phyloP scores from a whole-genome alignment of 2,888 invertebrate species.

The Crematogaster levior region DNA sequence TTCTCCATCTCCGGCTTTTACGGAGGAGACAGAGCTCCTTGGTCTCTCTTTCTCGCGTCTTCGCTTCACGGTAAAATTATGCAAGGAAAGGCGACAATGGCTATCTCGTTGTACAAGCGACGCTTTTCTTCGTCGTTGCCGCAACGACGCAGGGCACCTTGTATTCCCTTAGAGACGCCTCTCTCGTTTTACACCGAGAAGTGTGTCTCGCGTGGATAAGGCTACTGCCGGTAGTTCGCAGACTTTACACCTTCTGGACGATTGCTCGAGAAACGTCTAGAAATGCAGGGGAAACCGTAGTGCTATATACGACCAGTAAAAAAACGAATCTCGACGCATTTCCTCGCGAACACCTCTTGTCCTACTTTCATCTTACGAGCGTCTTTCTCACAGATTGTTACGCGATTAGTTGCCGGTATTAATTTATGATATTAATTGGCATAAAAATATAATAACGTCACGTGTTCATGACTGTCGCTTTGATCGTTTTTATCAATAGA shows the following conservation, averaged over 20 bases:
- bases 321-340: conserved; percentile 26
- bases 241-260: conserved; percentile 52
- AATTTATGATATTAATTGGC: too few relatives aligned
- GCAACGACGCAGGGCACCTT: conserved; percentile 18
- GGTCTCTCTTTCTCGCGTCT: conserved; percentile 36
- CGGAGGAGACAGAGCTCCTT: not conserved
- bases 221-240: conserved; percentile 23
- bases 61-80: conserved; percentile 78
- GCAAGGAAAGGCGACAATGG: conserved; percentile 80
- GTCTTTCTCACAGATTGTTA: not conserved
- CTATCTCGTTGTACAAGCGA: conserved; percentile 70
- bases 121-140: conserved; percentile 58
- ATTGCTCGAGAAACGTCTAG: conserved; percentile 54
- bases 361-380: conserved; percentile 3
- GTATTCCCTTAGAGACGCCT: conserved; percentile 48
- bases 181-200: conserved; percentile 46
- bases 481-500: not conserved
- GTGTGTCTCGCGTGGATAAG: conserved; percentile 61
- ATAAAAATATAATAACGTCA: too few relatives aligned
- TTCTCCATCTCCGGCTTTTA: conserved; percentile 39
- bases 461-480: too few relatives aligned
- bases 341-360: not conserved
- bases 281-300: conserved; percentile 4
- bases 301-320: conserved; percentile 19
- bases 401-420: not conserved